Evolutionary conservation across 2,113 vertebrate genomes (phyloP).

Genomic region (Ahaetulla prasina): DNA sequence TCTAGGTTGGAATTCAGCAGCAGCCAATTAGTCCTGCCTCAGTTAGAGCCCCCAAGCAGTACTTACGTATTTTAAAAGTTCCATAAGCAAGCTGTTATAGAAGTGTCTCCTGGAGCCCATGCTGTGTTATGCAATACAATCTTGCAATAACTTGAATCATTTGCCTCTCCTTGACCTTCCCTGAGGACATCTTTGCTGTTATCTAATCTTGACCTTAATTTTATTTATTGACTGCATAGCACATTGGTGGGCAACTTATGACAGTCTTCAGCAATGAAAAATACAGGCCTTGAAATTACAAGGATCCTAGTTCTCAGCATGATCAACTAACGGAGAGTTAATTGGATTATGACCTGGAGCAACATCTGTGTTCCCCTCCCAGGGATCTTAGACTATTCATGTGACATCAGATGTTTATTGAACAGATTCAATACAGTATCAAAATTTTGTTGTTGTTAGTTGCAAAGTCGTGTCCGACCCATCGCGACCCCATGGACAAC

Average conservation of each 20-base stretch:
- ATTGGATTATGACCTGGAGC: background rate
- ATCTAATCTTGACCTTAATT: background rate
- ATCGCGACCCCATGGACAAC: no score
- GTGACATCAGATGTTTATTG: background rate
- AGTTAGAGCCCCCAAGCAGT: background rate
- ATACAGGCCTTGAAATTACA: background rate
- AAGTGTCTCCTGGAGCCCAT: background rate
- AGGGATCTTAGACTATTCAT: background rate
- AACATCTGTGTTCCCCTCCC: background rate
- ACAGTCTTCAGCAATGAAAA: background rate
- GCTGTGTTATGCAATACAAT: background rate
- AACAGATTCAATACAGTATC: background rate
- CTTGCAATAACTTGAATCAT: background rate
- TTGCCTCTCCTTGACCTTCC: background rate
- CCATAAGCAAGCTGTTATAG: background rate
- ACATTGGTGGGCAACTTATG: background rate
- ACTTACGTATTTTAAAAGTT: background rate
- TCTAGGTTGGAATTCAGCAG: background rate
- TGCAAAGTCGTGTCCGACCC: no score
- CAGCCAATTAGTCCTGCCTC: background rate
- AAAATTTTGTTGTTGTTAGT: no score
- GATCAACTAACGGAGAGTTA: background rate
- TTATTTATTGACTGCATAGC: background rate
- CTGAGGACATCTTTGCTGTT: background rate
- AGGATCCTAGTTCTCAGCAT: background rate